phyloP scores from a whole-genome alignment of 2,797 vertebrate species.

The Nannoperca australis region DNA sequence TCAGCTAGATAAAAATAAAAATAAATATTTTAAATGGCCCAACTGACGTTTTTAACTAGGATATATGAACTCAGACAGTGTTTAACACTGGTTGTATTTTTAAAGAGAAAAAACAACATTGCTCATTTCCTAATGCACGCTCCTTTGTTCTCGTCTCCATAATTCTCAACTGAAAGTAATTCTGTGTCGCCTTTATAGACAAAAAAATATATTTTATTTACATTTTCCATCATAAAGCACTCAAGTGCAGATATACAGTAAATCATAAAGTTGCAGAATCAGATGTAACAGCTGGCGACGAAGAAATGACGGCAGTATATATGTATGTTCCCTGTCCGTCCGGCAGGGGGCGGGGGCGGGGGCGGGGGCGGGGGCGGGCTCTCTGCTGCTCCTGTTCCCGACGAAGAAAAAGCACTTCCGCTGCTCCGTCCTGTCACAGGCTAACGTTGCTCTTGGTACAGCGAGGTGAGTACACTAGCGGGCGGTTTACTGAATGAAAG shows the following conservation, averaged over 20 bases:
- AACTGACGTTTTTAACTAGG: no score
- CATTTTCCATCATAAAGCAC: no score
- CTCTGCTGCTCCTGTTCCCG: accelerated
- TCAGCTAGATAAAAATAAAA: neutral
- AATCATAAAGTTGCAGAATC: neutral
- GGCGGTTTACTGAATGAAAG: neutral
- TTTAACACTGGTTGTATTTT: neutral
- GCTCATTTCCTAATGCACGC: neutral
- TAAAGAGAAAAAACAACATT: no score
- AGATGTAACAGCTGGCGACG: no score
- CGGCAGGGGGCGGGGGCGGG: conserved; percentile 43
- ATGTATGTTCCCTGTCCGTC: neutral
- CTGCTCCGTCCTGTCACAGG: conserved; percentile 37
- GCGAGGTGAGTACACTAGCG: conserved; percentile 66
- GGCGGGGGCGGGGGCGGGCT: conserved; percentile 27
- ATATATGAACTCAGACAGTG: no score
- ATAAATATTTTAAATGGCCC: neutral
- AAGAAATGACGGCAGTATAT: accelerated
- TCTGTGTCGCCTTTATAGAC: neutral
- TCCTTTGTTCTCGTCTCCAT: no score
- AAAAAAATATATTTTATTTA: no score
- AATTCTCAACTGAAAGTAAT: neutral
- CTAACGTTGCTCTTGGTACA: neutral
- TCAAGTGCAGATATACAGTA: neutral
- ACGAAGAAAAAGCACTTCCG: conserved; percentile 65